Conservation (phyloP, 2,888 invertebrate species). For the Cephus pulcher region DNA sequence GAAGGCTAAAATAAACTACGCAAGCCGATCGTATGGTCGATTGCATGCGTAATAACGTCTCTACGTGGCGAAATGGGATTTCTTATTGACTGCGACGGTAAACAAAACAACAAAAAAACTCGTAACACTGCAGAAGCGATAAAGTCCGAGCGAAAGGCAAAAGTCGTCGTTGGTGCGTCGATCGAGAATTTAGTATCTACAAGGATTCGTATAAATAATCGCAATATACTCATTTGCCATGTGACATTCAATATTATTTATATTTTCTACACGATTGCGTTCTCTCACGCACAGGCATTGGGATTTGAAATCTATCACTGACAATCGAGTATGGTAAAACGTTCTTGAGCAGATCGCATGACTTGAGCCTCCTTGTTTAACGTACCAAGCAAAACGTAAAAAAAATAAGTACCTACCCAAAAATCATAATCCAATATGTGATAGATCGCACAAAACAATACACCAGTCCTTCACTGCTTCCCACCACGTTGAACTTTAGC, state of each 20-base stretch:
- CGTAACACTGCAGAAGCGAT: background rate
- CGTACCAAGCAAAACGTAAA: background rate
- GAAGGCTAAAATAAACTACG: background rate
- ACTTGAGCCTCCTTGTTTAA: background rate
- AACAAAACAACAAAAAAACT: background rate
- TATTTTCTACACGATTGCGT: background rate
- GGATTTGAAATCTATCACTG: background rate
- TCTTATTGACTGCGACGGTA: background rate
- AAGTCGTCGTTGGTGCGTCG: background rate
- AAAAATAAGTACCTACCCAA: conserved; percentile 39
- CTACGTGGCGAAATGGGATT: background rate
- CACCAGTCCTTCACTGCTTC: background rate
- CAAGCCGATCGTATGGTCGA: background rate
- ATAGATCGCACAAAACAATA: background rate
- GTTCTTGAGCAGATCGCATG: background rate
- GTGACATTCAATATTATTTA: background rate
- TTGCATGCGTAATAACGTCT: background rate
- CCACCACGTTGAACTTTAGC: background rate
- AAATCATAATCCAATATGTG: conserved; percentile 43
- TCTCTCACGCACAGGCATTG: background rate
- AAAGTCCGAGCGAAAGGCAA: background rate
- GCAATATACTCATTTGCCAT: background rate
- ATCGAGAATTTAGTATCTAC: background rate
- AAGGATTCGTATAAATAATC: background rate
- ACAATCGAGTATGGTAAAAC: background rate